These are phyloP conservation scores for Diuraphis noxia DNA, from an alignment of 1,140 invertebrate genomes.

Conservation along the genomic window DNA sequence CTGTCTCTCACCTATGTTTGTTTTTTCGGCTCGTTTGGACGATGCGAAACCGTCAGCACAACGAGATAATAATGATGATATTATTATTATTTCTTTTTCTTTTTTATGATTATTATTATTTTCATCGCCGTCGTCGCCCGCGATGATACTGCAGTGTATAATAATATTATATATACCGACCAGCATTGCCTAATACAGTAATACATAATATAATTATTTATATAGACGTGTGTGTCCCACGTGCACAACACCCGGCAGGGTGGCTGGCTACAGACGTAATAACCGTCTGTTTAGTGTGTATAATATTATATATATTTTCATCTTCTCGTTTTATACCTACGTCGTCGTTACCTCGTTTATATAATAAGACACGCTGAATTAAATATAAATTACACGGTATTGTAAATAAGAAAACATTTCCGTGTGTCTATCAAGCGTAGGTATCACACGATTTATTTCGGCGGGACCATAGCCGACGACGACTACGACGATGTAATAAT, in stretches of 20 bases:
- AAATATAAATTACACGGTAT: slow-evolving; percentile 23
- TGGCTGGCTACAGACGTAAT: slow-evolving; percentile 21
- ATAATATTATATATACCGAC: background rate
- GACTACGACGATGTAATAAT: background rate
- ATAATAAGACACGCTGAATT: slow-evolving; percentile 8
- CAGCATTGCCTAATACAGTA: background rate
- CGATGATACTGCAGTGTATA: background rate
- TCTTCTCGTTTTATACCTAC: background rate
- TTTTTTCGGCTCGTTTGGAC: slow-evolving; percentile 49
- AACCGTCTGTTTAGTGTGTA: slow-evolving; percentile 34
- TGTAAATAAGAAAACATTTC: slow-evolving; percentile 5
- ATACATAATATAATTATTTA: background rate
- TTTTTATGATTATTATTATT: slow-evolving; percentile 19
- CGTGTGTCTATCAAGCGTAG: background rate
- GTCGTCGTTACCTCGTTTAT: slow-evolving; percentile 30
- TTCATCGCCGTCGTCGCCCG: background rate
- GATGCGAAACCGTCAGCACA: slow-evolving; percentile 38
- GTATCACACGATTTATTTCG: background rate
- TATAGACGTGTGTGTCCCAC: slow-evolving; percentile 9
- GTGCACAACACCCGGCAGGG: slow-evolving; percentile 30
- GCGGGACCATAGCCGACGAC: background rate
- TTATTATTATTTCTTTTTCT: background rate
- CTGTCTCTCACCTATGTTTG: slow-evolving; percentile 3
- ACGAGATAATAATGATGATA: slow-evolving; percentile 37
- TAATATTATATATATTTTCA: slow-evolving; percentile 9